phyloP scores from a whole-genome alignment of 2,797 vertebrate genomes.

The Anguilla obscura region DNA sequence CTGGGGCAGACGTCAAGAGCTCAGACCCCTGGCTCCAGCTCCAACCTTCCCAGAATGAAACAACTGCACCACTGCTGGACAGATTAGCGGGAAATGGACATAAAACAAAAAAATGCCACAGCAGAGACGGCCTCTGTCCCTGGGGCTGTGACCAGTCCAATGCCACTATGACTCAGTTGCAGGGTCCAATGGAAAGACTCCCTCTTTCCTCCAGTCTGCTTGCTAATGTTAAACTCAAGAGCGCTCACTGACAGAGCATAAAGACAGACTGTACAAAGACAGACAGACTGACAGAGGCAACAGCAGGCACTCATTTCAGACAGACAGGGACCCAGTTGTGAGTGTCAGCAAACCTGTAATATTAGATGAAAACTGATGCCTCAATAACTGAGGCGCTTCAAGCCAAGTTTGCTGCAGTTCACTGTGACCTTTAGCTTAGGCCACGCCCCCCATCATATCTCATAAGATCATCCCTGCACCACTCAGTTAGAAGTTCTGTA shows the following conservation, averaged over 20 bases:
- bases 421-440: background rate
- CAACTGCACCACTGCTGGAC: background rate
- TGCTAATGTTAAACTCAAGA: background rate
- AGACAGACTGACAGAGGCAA: background rate
- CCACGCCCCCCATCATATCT: background rate
- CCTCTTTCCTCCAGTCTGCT: background rate
- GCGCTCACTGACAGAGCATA: background rate
- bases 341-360: background rate
- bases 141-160: background rate
- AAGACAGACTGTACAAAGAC: background rate
- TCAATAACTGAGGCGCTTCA: background rate
- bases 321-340: background rate
- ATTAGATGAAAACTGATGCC: background rate
- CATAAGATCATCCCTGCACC: background rate
- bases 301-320: background rate
- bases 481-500: background rate
- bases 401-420: background rate
- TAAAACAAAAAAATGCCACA: background rate
- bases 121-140: background rate
- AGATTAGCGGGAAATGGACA: background rate
- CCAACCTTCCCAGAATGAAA: background rate
- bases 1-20: background rate
- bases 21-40: background rate
- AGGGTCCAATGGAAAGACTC: background rate
- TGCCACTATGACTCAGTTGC: background rate